These are phyloP conservation scores for Rhimphoctona megacephalus DNA, from an alignment of 2,888 invertebrate genomes.

Conservation along the genomic window DNA sequence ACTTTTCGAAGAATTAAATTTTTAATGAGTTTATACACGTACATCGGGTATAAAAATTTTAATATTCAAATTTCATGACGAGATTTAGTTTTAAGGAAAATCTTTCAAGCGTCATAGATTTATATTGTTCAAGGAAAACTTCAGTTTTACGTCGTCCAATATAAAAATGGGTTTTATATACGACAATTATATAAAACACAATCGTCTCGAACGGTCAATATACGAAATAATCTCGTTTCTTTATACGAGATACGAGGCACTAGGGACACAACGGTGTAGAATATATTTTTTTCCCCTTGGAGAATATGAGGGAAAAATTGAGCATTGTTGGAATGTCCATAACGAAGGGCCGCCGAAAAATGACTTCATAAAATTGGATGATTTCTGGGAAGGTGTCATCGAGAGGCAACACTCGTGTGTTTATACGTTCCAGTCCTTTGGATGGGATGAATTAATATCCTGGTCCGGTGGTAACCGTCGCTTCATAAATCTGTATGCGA, in stretches of 20 bases:
- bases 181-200: constrained; percentile 11
- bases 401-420: constrained; percentile 24
- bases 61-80: constrained; percentile 16
- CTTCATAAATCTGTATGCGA: constrained; percentile 6
- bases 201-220: constrained; percentile 13
- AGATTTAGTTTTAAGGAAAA: not conserved
- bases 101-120: not conserved
- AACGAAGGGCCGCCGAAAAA: constrained; percentile 63
- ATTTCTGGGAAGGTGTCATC: constrained; percentile 70
- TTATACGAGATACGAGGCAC: constrained; percentile 62
- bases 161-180: constrained; percentile 11
- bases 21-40: not conserved
- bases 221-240: constrained; percentile 23
- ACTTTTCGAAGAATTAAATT: not conserved
- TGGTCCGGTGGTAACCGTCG: not conserved
- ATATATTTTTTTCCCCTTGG: constrained; percentile 48
- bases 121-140: constrained; percentile 1
- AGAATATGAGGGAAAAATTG: constrained; percentile 32
- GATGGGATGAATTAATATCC: constrained; percentile 30
- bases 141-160: not conserved
- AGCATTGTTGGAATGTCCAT: constrained; percentile 48
- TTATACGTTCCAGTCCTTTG: constrained; percentile 29
- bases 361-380: constrained; percentile 74
- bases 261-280: constrained; percentile 64
- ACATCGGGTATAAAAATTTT: not conserved